Evolutionary conservation across 2,113 vertebrate species (phyloP), one percentile per base, ranked within the genome.

Genomic region (Passer montanus): DNA sequence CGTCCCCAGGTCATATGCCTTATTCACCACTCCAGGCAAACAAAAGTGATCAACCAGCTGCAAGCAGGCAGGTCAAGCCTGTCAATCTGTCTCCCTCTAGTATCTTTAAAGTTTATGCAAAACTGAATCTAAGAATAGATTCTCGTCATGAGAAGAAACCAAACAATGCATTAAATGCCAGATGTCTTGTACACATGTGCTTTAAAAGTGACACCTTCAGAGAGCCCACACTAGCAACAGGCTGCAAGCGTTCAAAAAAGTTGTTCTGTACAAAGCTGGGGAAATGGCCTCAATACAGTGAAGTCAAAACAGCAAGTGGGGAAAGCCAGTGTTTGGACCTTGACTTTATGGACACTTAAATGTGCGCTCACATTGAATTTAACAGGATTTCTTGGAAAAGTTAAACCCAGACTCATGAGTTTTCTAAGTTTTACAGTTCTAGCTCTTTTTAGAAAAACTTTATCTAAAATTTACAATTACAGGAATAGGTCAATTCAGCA

Each of bases 61-160:
- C 49, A 92, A 63, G 52, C 33, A 78, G 72, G n/a, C 39, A 69
- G 26, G n/a, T 82, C 41, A 76, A 46, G 41, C 37, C 35, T 33
- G n/a, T 73, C 63, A 76, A 89, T 59, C 19, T 77, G 44, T 55
- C n/a, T 58, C 62, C 60, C 49, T 80, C 52, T 33, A 78, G 13
- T 47, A 87, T 43, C 56, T 81, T 59, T 70, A 83, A 89, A 78
- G 13, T 53, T 89, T n/a, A 89, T 83, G 53, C 63, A 76, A 78
- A 91, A 82, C 15, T 46, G 37, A 93, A 90, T 28, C 26, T 23
- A 87, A 79, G 13, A 85, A 91, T 30, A 85, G 73, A 85, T 50
- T 76, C 44, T 84, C 0, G 0, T 24, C 9, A 8, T 21, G 6
- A 6, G 7, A 6, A 26, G 30, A 77, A 44, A 22, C 3, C 26